Evolutionary conservation across 2,113 vertebrate species (phyloP), one percentile per base, ranked within the genome.

Genomic region (Chrysochloris asiatica): DNA sequence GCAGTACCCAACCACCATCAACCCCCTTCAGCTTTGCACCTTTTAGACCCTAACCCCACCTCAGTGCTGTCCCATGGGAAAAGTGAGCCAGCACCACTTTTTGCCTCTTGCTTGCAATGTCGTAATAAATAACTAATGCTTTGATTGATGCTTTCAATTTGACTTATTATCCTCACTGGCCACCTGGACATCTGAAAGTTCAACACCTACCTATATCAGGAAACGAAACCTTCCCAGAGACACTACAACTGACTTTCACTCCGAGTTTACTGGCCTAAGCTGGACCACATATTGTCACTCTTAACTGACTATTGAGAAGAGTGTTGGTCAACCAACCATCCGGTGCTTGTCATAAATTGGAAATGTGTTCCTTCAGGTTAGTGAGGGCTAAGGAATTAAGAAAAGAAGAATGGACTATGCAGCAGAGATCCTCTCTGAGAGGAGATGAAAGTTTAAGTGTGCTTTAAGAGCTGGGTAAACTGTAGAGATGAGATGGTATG

Each of bases 391-490:
- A 41, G 41, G 43, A 79, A 19, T 83, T 94, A 9, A 59, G 84
- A 77, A 67, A 56, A 52, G 24, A 54, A 8, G 19, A 52, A 36
- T 78, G 43, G 26, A 38, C 28, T 43, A 12, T 80, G 45, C 22
- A 75, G 3, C 21, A 80, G 33, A 30, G 38, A 90, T 13, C 12
- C 38, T 43, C 89, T 94, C 61, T 52, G 7, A 83, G 21, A 83
- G 22, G 54, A 56, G 48, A 87, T 61, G 73, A 85, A 90, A 92
- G 19, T 54, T 93, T 22, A 63, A 81, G 65, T 26, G 24, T 83
- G 47, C 41, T 94, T 81, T 71, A n/a, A 89, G 85, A 86, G 50
- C 87, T 17, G 80, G 24, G 38, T 54, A 75, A 87, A 7, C 4
- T 72, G 76, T 88, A 30, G 65, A n/a, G 71, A 79, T 75, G 38